Evolutionary conservation across 2,113 vertebrate genomes (phyloP), one percentile per base, ranked within the genome.

Genomic region (Bubo bubo): DNA sequence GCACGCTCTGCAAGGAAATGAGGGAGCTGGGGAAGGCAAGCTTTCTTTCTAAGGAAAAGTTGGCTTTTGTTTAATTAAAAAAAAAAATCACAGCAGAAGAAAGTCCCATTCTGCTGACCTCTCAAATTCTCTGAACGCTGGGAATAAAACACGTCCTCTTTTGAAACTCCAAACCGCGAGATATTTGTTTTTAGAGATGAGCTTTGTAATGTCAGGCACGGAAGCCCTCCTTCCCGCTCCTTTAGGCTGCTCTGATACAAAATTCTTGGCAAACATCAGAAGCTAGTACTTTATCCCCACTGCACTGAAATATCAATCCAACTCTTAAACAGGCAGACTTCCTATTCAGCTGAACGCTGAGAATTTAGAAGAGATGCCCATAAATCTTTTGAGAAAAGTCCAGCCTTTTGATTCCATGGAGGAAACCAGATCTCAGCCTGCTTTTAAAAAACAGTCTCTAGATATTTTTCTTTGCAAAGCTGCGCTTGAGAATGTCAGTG

Each of bases 1-100:
- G 49, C 89, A 72, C 34, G 23, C 88, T 97, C 89, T 83, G 72
- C 12, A 8, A 86, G 91, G 93, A 93, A 97, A 95, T 26, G n/a
- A 90, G 71, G 47, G 73, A 97, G 67, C 86, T 96, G 62, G 27
- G 80, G 56, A 97, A 94, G 64, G 56, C 45, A 85, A 13, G 41
- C 10, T 91, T 89, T 74, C 62, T 18, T 96, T 97, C 75, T 50
- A 74, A 96, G 15, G 68, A 95, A 95, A 95, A 71, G 47, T 63
- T 96, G 74, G 34, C 79, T 97, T 97, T 94, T 82, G 89, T 91
- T 89, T 98, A 97, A 98, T 97, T 96, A 92, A 92, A 86, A 77
- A 83, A 83, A 88, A 80, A 82, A 94, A 88, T 81, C 60, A 88
- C 45, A 95, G 37, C 0, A 0, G 30, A 87, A 89, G 67, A 91